Evolutionary conservation across 2,113 vertebrate genomes (phyloP).

Genomic region (Vicugna pacos): DNA sequence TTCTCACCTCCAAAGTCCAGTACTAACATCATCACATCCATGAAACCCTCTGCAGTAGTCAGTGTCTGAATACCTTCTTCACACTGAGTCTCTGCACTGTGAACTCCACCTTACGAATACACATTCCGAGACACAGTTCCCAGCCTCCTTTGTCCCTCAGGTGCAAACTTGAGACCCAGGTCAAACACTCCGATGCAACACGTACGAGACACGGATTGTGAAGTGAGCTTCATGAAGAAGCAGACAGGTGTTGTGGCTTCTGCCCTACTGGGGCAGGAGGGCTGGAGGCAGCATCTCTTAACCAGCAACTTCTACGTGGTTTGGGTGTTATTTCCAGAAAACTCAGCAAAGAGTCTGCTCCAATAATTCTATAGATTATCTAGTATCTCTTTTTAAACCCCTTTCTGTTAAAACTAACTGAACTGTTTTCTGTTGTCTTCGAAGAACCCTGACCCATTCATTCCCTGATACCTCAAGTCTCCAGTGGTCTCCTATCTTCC

Average conservation of each 20-base stretch:
- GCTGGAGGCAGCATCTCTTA: not conserved
- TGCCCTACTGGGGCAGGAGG: not conserved
- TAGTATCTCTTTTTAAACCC: not conserved
- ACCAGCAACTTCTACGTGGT: not conserved
- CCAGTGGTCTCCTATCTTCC: not conserved
- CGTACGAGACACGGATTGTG: rapidly evolving
- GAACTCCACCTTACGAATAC: not conserved
- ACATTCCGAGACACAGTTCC: not conserved
- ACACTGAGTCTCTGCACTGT: rapidly evolving
- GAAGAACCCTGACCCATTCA: not conserved
- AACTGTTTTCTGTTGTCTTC: not conserved
- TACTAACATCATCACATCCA: not conserved
- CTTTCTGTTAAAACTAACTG: not conserved
- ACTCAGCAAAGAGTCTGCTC: not conserved
- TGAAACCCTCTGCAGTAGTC: not conserved
- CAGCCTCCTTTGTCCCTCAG: not conserved
- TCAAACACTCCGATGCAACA: not conserved
- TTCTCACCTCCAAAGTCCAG: not conserved
- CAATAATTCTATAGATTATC: not conserved
- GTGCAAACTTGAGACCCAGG: not conserved
- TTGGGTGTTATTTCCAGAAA: not conserved
- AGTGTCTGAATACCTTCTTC: not conserved
- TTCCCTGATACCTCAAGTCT: not conserved
- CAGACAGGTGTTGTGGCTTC: not conserved
- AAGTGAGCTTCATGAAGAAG: not conserved